A percentile compares a stretch with the other conserved stretches of the same genome.
phyloP scores from a whole-genome alignment of 2,113 vertebrate genomes.

The Oreochromis aureus region DNA sequence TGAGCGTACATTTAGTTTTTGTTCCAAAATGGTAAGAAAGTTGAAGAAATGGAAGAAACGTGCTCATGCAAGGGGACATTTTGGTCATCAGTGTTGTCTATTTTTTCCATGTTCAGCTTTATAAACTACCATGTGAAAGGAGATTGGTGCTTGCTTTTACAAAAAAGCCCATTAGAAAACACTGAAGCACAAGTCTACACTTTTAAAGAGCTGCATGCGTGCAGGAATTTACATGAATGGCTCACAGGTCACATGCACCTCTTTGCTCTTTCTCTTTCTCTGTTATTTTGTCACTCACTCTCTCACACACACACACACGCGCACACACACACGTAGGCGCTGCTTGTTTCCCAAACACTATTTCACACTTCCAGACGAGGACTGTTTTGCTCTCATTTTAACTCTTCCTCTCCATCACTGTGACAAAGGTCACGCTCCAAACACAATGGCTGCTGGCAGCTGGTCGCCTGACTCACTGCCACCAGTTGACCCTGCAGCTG shows the following conservation, averaged over 20 bases:
- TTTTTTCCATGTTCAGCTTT: neutral
- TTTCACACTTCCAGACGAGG: neutral
- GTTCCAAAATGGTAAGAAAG: neutral
- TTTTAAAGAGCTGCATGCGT: neutral
- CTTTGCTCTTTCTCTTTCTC: neutral
- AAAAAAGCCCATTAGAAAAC: neutral
- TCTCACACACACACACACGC: neutral
- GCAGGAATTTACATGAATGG: neutral
- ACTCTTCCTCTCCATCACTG: slow-evolving; percentile 16
- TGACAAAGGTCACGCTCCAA: slow-evolving; percentile 42
- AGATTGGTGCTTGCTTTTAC: neutral
- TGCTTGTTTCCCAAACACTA: neutral
- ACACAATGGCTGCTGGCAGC: slow-evolving; percentile 52
- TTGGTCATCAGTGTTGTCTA: neutral
- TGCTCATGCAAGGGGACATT: neutral
- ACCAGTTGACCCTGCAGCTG: slow-evolving; percentile 26
- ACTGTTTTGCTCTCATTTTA: slow-evolving; percentile 16
- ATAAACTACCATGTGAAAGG: neutral
- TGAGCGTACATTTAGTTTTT: neutral
- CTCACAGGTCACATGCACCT: neutral
- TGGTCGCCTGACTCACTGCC: slow-evolving; percentile 48
- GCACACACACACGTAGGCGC: neutral
- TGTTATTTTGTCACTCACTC: neutral
- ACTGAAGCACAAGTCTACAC: neutral
- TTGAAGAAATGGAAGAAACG: neutral